Base-by-base conservation (phyloP, 2,888 invertebrate species). In the Acleris holmiana region DNA sequence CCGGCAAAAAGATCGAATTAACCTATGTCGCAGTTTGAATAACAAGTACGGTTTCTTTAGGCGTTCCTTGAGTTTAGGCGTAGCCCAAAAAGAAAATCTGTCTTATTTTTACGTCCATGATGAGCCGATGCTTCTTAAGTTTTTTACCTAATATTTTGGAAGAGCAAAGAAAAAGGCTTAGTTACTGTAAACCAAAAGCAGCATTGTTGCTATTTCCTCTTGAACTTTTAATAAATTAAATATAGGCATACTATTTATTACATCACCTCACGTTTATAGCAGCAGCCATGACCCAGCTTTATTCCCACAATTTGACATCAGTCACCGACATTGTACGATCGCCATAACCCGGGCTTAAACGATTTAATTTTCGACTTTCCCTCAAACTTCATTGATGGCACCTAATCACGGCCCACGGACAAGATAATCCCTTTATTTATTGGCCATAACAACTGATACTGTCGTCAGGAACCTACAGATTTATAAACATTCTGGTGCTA, bases 351-450 rank as follows among this genome's bases (percentile, higher is more conserved):
- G 73, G 83, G 88, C 84, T 89, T 88, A 86, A 82, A 83, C 82
- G 85, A 85, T 89, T 90, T 88, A 85, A 91, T 89, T 90, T 87
- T 83, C 79, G 82, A 83, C 85, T 86, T 88, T 86, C 89, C 89
- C 89, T 82, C 81, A 82, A 85, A 85, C 79, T 78, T 82, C 83
- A 85, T 85, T 85, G 84, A 84, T 78, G 79, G 82, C 78, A 80
- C 83, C 86, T 88, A 90, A 91, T 91, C 88, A 88, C 87, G 73
- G 79, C 80, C 79, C 78, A 85, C 83, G 79, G 86, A 91, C 92
- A 88, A 87, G 86, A 83, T 90, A 91, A 92, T 92, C 91, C 90
- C 78, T 75, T 77, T 84, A 92, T 92, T 91, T 92, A 92, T 91
- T 80, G 88, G 76, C 85, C 82, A 83, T 88, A 86, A 84, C 84